Percentiles rank a stretch among this genome's conserved stretches.
phyloP scores from a whole-genome alignment of 1,140 invertebrate species.

The Lasaia peninsularis region DNA sequence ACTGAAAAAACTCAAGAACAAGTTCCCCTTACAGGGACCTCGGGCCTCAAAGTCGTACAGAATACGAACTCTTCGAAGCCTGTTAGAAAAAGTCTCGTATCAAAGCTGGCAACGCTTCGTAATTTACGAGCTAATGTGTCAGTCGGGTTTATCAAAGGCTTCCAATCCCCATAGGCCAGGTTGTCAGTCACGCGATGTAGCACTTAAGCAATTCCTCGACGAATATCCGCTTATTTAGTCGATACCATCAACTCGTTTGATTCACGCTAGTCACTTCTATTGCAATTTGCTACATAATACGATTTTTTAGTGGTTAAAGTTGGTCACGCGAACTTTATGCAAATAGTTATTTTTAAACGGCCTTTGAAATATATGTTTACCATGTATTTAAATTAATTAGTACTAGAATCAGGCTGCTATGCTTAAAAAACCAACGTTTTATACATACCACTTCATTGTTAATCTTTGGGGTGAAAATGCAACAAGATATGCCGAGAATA shows the following conservation, averaged over 20 bases:
- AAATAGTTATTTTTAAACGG: background rate
- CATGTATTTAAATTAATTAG: too few species aligned
- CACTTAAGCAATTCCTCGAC: constrained; percentile 31
- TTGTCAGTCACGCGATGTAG: constrained; percentile 31
- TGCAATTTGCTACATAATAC: constrained; percentile 16
- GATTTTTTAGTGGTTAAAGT: constrained; percentile 18
- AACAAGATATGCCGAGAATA: too few species aligned
- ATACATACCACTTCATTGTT: too few species aligned
- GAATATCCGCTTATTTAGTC: constrained; percentile 33
- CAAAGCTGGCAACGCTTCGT: background rate
- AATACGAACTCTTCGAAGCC: too few species aligned
- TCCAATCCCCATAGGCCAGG: background rate
- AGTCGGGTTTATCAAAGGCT: background rate
- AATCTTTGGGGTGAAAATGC: too few species aligned
- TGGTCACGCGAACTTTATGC: constrained; percentile 1
- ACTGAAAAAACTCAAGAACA: too few species aligned
- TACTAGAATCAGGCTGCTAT: too few species aligned
- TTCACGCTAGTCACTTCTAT: constrained; percentile 23
- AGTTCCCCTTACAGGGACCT: too few species aligned
- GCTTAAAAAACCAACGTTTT: too few species aligned
- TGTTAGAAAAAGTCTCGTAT: background rate
- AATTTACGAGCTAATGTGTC: constrained; percentile 8
- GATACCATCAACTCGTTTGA: constrained; percentile 35
- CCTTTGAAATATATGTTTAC: too few species aligned
- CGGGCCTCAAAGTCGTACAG: too few species aligned